Base-by-base conservation (phyloP, 2,797 vertebrate genomes). In the Eulemur mongoz region DNA sequence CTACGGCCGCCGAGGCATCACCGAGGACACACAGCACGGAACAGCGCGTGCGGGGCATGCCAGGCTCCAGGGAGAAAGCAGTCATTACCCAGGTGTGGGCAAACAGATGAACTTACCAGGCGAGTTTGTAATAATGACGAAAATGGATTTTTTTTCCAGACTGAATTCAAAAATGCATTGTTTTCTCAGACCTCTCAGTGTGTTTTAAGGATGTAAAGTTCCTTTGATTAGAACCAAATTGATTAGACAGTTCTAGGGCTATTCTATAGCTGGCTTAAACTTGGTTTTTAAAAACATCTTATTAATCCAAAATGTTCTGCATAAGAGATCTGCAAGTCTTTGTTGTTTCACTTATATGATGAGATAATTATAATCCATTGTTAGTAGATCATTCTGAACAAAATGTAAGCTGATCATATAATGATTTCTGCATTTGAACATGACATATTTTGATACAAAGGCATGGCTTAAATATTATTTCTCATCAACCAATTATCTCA, bases 1-100 rank as follows among this genome's bases (percentile, higher is more conserved):
- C 89, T 80, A 50, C 87, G 67, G 93, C 89, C 93, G 89, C 82
- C 0, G 81, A 67, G 95, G 90, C 81, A 43, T 97, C 91, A 75
- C 79, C 8, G 89, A 92, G 93, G 84, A 97, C 97, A 95, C 73
- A 30, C 23, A 13, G 92, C 82, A 85, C 45, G 79, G 75, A 96
- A 81, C 88, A 92, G 61, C n/a, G 50, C 40, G 48, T 69, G 95
- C 57, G 22, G 38, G 97, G 86, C 89, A 59, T 75, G 82, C 57
- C 18, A 73, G 78, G 22, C n/a, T 0, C 59, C 67, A 50, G 27
- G 40, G 72, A 96, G 76, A 90, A 67, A 45, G 57, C 73, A 61
- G 89, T n/a, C 48, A 17, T 50, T 59, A 13, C 8, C 79, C 22
- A 50, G 48, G 81, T 73, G 67, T 48, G 52, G 72, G 52, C 54